Conservation (phyloP, 2,888 invertebrate genomes). For the Megalurothrips usitatus region DNA sequence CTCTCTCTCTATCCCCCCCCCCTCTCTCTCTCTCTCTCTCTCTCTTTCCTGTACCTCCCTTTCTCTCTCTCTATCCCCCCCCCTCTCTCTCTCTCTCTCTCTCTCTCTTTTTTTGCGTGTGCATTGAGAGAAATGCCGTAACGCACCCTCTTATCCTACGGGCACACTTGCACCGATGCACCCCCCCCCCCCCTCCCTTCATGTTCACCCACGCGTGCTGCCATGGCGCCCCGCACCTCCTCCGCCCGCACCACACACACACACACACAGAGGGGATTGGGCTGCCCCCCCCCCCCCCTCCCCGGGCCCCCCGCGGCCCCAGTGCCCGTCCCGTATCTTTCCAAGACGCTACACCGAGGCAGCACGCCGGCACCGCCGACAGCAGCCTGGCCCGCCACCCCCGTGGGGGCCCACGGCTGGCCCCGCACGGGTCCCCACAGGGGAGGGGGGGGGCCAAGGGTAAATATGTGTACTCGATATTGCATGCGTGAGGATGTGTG, state of each 20-base stretch:
- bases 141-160: too few relatives aligned
- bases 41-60: too few relatives aligned
- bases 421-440: too few relatives aligned
- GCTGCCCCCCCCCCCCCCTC: not conserved
- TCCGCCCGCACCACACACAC: not conserved
- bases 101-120: too few relatives aligned
- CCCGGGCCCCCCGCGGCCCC: not conserved
- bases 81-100: too few relatives aligned
- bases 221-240: not conserved
- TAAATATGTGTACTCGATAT: conserved; percentile 27
- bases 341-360: conserved; percentile 18
- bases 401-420: too few relatives aligned
- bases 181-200: not conserved
- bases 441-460: not conserved
- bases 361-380: not conserved
- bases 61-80: too few relatives aligned
- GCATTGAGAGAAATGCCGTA: too few relatives aligned
- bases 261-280: not conserved
- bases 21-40: too few relatives aligned
- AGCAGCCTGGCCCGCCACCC: too few relatives aligned
- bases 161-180: too few relatives aligned
- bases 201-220: not conserved
- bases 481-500: conserved; percentile 14
- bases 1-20: too few relatives aligned
- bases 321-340: conserved; percentile 1